Evolutionary conservation across 2,113 vertebrate species (phyloP).

Genomic region (Capricornis sumatraensis): DNA sequence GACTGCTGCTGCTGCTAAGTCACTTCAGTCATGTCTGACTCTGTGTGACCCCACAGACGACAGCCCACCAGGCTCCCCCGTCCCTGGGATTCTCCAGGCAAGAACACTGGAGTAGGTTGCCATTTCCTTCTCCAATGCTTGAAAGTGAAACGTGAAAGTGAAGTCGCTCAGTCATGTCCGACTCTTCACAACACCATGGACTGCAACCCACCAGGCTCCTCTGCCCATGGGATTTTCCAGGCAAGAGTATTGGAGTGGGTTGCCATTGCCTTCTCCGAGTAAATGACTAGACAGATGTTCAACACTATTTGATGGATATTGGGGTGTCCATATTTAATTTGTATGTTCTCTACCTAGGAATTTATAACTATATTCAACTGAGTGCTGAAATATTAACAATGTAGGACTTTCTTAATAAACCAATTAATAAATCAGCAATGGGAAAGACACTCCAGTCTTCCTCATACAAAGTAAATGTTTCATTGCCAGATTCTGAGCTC

Average conservation of each 20-base stretch:
- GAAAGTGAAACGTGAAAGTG: too few relatives aligned
- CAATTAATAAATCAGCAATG: neutral
- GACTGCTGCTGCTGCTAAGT: neutral
- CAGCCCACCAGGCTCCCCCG: too few relatives aligned
- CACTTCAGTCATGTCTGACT: too few relatives aligned
- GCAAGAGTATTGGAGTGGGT: too few relatives aligned
- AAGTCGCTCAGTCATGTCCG: accelerated
- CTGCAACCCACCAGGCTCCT: too few relatives aligned
- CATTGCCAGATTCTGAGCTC: neutral
- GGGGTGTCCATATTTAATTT: neutral
- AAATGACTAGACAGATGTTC: neutral
- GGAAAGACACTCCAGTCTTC: neutral
- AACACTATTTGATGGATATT: neutral
- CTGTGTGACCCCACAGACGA: too few relatives aligned
- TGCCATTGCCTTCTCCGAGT: neutral
- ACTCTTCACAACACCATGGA: too few relatives aligned
- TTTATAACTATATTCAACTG: neutral
- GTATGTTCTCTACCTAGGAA: neutral
- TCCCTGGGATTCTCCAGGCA: too few relatives aligned
- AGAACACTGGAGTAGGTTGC: too few relatives aligned
- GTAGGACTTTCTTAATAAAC: neutral
- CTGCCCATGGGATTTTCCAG: too few relatives aligned
- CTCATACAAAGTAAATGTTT: neutral
- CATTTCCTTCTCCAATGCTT: too few relatives aligned
- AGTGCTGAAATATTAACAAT: neutral